A percentile compares a stretch with the other conserved stretches of the same genome.
Conservation (phyloP, 2,888 invertebrate genomes). For the Cephus nigrinus region DNA sequence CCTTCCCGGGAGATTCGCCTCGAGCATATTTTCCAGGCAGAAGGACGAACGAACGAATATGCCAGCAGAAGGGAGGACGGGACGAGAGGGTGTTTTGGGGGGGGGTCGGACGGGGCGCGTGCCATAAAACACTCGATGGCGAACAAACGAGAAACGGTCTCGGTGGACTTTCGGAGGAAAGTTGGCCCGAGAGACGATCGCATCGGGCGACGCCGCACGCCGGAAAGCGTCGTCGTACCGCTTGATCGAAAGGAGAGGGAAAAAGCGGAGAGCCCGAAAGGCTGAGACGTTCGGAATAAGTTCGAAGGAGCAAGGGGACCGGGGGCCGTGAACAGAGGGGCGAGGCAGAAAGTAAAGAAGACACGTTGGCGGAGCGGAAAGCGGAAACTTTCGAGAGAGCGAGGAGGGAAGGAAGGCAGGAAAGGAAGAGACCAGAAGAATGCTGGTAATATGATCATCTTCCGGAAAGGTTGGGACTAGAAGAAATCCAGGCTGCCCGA, state of each 20-base stretch:
- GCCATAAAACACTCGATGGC: slow-evolving; percentile 8
- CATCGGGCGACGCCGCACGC: background rate
- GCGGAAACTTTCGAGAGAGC: too few species aligned
- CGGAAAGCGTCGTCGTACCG: background rate
- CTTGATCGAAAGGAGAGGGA: background rate
- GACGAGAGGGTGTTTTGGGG: background rate
- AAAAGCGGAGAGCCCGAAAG: background rate
- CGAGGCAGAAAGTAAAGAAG: too few species aligned
- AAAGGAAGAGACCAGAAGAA: too few species aligned
- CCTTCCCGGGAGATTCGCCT: too few species aligned
- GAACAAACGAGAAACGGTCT: background rate
- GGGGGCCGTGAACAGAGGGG: too few species aligned
- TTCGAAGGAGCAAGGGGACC: too few species aligned
- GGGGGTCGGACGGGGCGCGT: background rate
- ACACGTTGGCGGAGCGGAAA: too few species aligned
- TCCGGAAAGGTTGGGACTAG: background rate
- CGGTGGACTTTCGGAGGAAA: background rate
- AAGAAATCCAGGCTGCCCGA: background rate
- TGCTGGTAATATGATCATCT: too few species aligned
- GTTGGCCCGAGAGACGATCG: slow-evolving; percentile 1
- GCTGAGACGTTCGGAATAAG: background rate
- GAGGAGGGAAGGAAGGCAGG: too few species aligned
- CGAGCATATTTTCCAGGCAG: too few species aligned
- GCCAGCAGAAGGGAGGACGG: background rate
- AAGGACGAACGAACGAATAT: too few species aligned